Evolutionary conservation across 2,797 vertebrate species (phyloP).

Genomic region (Salmo trutta): DNA sequence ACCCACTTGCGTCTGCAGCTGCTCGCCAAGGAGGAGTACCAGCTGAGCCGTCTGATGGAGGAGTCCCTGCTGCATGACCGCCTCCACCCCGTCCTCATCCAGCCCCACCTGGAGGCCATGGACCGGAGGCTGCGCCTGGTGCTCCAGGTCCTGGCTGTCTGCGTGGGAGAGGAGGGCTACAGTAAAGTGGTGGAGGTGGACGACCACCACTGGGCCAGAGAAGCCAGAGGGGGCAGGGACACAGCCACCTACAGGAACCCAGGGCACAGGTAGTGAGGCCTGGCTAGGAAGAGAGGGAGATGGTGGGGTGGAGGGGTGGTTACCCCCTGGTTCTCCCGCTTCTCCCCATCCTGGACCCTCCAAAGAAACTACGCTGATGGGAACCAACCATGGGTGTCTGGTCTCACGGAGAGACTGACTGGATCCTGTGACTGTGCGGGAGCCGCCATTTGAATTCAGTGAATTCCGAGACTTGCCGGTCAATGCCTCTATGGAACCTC

Average conservation of each 20-base stretch:
- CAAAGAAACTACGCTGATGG: background rate
- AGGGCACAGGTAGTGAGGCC: slow-evolving; percentile 87
- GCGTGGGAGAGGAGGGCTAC: slow-evolving; percentile 88
- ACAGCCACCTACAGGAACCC: slow-evolving; percentile 69
- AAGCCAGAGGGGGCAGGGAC: slow-evolving; percentile 58
- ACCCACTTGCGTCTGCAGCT: slow-evolving; percentile 92
- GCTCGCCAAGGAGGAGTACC: slow-evolving; percentile 91
- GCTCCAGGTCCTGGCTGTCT: slow-evolving; percentile 85
- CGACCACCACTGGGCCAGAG: slow-evolving; percentile 71
- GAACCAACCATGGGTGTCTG: background rate
- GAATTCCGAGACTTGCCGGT: slow-evolving; percentile 86
- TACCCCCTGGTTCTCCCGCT: slow-evolving; percentile 37
- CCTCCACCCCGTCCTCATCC: slow-evolving; percentile 86
- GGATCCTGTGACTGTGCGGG: slow-evolving; percentile 37
- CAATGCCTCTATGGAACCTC: slow-evolving; percentile 66
- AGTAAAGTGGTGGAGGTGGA: slow-evolving; percentile 87
- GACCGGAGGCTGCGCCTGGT: slow-evolving; percentile 90
- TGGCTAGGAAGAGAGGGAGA: slow-evolving; percentile 28
- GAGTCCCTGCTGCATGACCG: slow-evolving; percentile 88
- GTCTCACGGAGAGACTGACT: background rate
- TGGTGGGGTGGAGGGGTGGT: background rate
- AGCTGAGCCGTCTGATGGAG: slow-evolving; percentile 90
- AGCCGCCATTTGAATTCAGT: slow-evolving; percentile 87
- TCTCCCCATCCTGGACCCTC: slow-evolving; percentile 64
- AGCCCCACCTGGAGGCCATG: slow-evolving; percentile 89